These are phyloP conservation scores for Oligia strigilis DNA, from an alignment of 2,888 invertebrate genomes.

Conservation along the genomic window DNA sequence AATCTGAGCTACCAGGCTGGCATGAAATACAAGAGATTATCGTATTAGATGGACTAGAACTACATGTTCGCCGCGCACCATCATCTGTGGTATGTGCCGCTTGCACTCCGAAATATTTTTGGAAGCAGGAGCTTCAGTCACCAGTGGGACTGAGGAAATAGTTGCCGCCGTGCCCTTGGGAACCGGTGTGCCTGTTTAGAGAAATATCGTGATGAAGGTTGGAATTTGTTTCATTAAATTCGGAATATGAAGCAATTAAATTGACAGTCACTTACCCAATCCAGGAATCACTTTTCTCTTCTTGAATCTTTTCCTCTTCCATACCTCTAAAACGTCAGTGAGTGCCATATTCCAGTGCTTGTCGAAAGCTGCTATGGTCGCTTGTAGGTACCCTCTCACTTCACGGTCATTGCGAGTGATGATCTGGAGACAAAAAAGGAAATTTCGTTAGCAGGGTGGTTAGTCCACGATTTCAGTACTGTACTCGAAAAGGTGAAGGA, in stretches of 20 bases:
- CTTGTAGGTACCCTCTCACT: slow-evolving; percentile 94
- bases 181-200: slow-evolving; percentile 79
- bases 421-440: slow-evolving; percentile 88
- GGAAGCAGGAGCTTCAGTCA: slow-evolving; percentile 90
- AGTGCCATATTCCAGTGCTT: slow-evolving; percentile 98
- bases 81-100: slow-evolving; percentile 92
- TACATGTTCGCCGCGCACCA: slow-evolving; percentile 95
- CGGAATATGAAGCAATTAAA: neutral
- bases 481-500: neutral
- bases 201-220: slow-evolving; percentile 9
- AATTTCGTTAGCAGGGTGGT: neutral
- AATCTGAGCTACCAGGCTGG: slow-evolving; percentile 58
- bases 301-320: slow-evolving; percentile 92
- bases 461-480: neutral
- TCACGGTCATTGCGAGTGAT: slow-evolving; percentile 93
- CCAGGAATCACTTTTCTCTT: slow-evolving; percentile 91
- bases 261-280: slow-evolving; percentile 84
- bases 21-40: slow-evolving; percentile 64
- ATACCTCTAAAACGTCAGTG: slow-evolving; percentile 95
- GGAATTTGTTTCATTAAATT: neutral
- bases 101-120: slow-evolving; percentile 92
- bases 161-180: slow-evolving; percentile 82
- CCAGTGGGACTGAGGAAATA: slow-evolving; percentile 89
- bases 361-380: slow-evolving; percentile 96
- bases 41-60: slow-evolving; percentile 89